phyloP scores from a whole-genome alignment of 2,113 vertebrate species.

The Pteruthius melanotis region DNA sequence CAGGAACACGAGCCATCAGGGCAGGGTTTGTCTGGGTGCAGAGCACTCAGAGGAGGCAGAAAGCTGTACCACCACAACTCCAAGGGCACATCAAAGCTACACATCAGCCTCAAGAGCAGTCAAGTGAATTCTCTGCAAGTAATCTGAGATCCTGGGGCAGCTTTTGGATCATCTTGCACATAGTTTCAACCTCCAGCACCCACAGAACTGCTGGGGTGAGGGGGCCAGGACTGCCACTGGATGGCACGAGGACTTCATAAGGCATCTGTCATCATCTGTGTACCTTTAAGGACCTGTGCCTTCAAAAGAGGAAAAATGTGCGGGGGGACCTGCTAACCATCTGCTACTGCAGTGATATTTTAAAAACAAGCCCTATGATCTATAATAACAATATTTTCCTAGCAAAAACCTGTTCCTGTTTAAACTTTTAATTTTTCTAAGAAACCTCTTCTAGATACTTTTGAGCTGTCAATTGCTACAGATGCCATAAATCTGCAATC shows the following conservation, averaged over 20 bases:
- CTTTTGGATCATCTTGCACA: neutral
- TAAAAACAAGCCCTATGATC: neutral
- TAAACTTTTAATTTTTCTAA: neutral
- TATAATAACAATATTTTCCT: neutral
- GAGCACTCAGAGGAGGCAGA: neutral
- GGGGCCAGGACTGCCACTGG: rapidly evolving
- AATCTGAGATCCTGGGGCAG: neutral
- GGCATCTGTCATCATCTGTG: neutral
- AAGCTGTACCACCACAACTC: neutral
- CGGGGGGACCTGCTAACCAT: neutral
- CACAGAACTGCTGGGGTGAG: rapidly evolving
- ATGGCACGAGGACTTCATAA: neutral
- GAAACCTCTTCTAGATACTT: neutral
- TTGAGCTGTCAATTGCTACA: neutral
- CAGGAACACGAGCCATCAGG: rapidly evolving
- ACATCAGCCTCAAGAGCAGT: neutral
- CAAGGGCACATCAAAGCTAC: neutral
- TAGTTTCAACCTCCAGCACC: neutral
- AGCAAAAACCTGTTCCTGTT: neutral
- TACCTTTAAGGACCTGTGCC: neutral
- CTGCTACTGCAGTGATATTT: neutral
- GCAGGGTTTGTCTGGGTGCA: neutral
- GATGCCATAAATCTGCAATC: neutral
- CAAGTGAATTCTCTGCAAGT: neutral
- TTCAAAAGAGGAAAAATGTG: neutral